Base-by-base conservation (phyloP, 1,140 invertebrate species). In the Xylocopa sonorina region DNA sequence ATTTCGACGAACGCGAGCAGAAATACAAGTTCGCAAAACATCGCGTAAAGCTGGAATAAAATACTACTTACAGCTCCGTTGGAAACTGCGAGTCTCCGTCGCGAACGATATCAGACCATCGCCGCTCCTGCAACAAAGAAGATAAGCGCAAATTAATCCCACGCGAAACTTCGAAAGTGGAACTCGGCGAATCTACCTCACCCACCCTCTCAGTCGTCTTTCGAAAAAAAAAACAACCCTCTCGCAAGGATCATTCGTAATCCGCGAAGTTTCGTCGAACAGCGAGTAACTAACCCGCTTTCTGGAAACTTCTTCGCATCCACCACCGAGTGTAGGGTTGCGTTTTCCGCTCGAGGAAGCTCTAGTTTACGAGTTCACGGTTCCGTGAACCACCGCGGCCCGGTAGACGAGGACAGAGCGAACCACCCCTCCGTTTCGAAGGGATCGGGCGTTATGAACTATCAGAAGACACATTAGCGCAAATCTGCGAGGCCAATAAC, bases 391-490 rank as follows among this genome's bases (percentile, higher is more conserved):
- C 63, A 64, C 80, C 51, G 72, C 21, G 60, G 18, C 2, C 9
- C 3, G 27, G 58, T 24, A 21, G 24, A 38, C 27, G 34, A 29
- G 63, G 50, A 10, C 29, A 5, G 18, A 14, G 9, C 41, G 34
- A 24, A 48, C 21, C 58, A 53, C 29, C 55, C 62, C n/a, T n/a
- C 38, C 72, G 58, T 55, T 43, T 57, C 75, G 80, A 84, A 77
- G 62, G n/a, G 82, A 88, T 78, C 87, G 64, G 86, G 69, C 85
- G 71, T 89, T 91, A 89, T 87, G 87, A 92, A 92, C 91, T 91
- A 92, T 92, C 87, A 89, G 91, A 90, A 91, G 91, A 91, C 88
- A 91, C 88, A 91, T 92, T 92, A 92, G 89, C 87, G 88, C 88
- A 87, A 91, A 91, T 90, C 89, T 91, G 91, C 84, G 87, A 87